Evolutionary conservation across 2,797 vertebrate genomes (phyloP), one percentile per base, ranked within the genome.

Genomic region (Crenichthys baileyi): DNA sequence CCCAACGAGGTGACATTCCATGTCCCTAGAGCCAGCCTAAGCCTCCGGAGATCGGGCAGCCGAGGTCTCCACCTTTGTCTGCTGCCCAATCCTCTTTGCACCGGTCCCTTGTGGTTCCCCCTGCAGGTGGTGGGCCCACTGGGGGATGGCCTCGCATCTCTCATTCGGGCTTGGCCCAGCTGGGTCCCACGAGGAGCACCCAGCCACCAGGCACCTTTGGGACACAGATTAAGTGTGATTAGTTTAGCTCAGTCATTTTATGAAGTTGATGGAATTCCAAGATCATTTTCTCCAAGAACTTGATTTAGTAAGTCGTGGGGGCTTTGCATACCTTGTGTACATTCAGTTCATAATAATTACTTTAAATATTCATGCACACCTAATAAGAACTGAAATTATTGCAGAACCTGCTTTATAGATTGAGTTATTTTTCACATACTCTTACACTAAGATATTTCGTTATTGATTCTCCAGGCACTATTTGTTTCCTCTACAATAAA

Each of bases 201-300:
- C n/a, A n/a, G n/a, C n/a, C n/a, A n/a, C n/a, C n/a, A n/a, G n/a
- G n/a, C n/a, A n/a, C n/a, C n/a, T 91, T 85, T 91, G 75, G 87
- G 87, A 72, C 86, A 85, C 80, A 90, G 88, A 90, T 92, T 92
- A 90, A 90, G 72, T 83, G 84, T 70, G 41, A 70, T 70, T 46
- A 44, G 67, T 70, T 70, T 46, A 15, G 39, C 46, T 70, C 41
- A 26, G 41, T 46, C 51, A 31, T 6, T 81, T 67, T 65, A 72
- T 81, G 29, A 39, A 72, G 53, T 76, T 67, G 51, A 31, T 75
- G 4, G 0, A 16, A 71, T 63, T 71, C 39, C 36, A 75, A 71
- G n/a, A 29, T 36, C 31, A 20, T 22, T 61, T 63, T 44, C 60
- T 44, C 46, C 20, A 4, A 60, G 51, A 31, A 51, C 29, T 20